Evolutionary conservation across 2,113 vertebrate species (phyloP), one percentile per base, ranked within the genome.

Genomic region (Grallaria varia): DNA sequence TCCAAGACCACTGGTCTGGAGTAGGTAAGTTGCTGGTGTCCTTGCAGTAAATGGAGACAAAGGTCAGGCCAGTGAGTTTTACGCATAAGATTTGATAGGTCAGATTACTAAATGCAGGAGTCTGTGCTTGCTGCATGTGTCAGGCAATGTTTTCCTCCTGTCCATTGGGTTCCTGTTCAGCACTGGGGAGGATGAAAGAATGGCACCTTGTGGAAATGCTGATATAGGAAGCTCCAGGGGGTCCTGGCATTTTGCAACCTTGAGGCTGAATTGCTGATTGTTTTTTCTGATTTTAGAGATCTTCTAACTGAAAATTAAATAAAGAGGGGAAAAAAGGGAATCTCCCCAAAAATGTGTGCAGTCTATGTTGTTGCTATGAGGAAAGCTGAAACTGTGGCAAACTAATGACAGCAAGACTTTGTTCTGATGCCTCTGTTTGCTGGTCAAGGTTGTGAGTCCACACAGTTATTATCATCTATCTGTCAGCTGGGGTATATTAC

Each of bases 291-390:
- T 49, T 58, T 63, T 53, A 80, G 63, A 55, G 7, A 50, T 59
- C 39, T 84, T 68, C 42, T 45, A 77, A 69, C 20, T 27, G 64
- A 69, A 81, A 84, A 73, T 55, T 20, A 81, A 73, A 56, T 47
- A 18, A 79, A 62, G 1, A 2, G 6, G 2, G 0, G 1, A 9
- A 31, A 33, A 69, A 56, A 56, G 44, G 44, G 78, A 10, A 63
- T 47, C 13, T 71, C 30, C 15, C 37, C 18, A 18, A 10, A 59
- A 50, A 21, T 14, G 14, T 40, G 15, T 55, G 28, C 58, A 53
- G 12, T 35, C 68, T 77, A 4, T 64, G 3, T 37, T 50, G 50
- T 35, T 89, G 28, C 45, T 88, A 4, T 20, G 39, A 84, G 7
- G 21, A 81, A 81, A 56, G 33, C n/a, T 90, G 69, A 33, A 74